A percentile compares a stretch with the other conserved stretches of the same genome.
phyloP scores from a whole-genome alignment of 2,113 vertebrate genomes.

The Bufo gargarizans region DNA sequence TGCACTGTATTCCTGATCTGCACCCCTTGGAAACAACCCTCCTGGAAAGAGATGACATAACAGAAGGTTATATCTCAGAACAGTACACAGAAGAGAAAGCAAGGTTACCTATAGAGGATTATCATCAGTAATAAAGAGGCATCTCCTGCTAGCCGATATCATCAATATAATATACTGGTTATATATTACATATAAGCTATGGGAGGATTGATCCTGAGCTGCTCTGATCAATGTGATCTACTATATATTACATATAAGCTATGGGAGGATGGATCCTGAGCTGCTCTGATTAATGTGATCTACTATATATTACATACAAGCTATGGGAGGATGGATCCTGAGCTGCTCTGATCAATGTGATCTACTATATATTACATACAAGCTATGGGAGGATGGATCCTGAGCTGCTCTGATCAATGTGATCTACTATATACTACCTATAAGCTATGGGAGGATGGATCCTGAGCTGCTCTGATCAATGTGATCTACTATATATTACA shows the following conservation, averaged over 20 bases:
- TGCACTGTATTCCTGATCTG: conserved; percentile 98
- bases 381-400: not conserved
- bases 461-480: not conserved
- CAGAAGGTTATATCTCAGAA: not conserved
- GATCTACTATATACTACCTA: not conserved
- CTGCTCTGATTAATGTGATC: too few relatives aligned
- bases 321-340: not conserved
- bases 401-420: too few relatives aligned
- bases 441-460: not conserved
- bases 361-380: not conserved
- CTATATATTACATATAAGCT: not conserved
- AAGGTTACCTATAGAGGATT: not conserved
- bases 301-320: too few relatives aligned
- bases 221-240: not conserved
- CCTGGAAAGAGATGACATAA: conserved; percentile 75
- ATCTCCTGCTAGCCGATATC: not conserved
- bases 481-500: not conserved
- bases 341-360: too few relatives aligned
- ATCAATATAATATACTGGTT: not conserved
- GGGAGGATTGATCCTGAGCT: not conserved
- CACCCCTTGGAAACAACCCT: conserved; percentile 94
- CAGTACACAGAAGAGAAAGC: too few relatives aligned
- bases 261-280: too few relatives aligned
- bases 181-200: not conserved
- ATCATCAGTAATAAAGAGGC: not conserved